These are phyloP conservation scores for Cyanistes caeruleus DNA, from an alignment of 2,113 vertebrate genomes.

Conservation along the genomic window DNA sequence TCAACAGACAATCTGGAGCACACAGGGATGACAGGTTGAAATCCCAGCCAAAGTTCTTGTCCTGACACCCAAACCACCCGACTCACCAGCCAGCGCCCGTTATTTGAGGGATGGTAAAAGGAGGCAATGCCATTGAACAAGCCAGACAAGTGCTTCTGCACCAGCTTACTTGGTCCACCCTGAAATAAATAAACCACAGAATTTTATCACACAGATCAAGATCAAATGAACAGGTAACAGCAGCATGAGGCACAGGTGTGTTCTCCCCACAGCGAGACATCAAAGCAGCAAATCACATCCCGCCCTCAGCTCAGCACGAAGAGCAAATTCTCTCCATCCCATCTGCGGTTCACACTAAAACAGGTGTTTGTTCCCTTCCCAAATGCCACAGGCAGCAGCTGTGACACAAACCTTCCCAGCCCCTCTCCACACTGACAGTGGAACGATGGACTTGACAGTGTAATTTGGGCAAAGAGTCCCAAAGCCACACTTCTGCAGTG, in stretches of 20 bases:
- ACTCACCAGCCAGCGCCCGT: slow-evolving; percentile 98
- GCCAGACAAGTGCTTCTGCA: slow-evolving; percentile 91
- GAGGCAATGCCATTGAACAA: slow-evolving; percentile 95
- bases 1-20: background rate
- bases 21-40: background rate
- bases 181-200: slow-evolving; percentile 56
- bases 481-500: background rate
- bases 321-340: background rate
- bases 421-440: background rate
- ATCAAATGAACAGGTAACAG: background rate
- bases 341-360: background rate
- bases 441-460: background rate
- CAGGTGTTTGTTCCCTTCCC: background rate
- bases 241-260: accelerated
- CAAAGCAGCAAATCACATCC: background rate
- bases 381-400: background rate
- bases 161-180: slow-evolving; percentile 94
- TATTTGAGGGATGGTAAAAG: slow-evolving; percentile 97
- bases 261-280: background rate
- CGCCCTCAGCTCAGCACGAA: background rate
- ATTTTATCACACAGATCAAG: background rate
- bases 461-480: background rate
- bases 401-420: background rate
- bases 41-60: background rate
- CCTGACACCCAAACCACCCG: slow-evolving; percentile 65